Evolutionary conservation across 1,140 invertebrate genomes (phyloP), one percentile per base, ranked within the genome.

Genomic region (Chrysopa pallens): DNA sequence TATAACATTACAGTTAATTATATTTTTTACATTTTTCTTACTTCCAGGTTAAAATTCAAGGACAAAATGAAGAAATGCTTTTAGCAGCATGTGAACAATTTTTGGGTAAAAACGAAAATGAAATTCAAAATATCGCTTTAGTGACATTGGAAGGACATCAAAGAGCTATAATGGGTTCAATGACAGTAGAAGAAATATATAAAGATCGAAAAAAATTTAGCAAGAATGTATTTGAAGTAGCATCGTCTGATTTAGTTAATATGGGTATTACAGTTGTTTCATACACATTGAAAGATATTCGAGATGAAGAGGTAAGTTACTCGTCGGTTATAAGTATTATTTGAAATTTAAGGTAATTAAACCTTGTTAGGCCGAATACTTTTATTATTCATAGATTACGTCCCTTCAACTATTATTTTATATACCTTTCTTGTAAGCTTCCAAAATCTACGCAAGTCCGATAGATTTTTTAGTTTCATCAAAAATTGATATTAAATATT

Each of bases 141-240:
- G 91, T 95, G 33, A 98, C 93, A 36, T 65, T 98, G 14, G 93
- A 98, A 67, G 93, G 93, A 48, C 93, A 98, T 63, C 93, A 98
- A 66, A 68, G 93, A 50, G 92, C 92, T 45, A 97, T 97, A 44
- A 98, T 98, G 92, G 93, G 93, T 7, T 91, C 88, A 47, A 97
- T 97, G 92, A 95, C 91, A 29, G 92, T 98, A 8, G 92, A 96
- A 70, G 93, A 97, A 69, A 97, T 98, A 58, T 98, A 97, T 64
- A 96, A 96, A 63, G 93, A 97, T 60, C 74, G 94, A 38, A 96
- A 98, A 68, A 97, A 97, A 65, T 98, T 98, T 64, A 94, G 90
- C 48, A 94, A 94, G 62, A 87, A 94, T 68, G 89, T 94, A 3
- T 93, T 92, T 53, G 87, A 92, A 69, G 88, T 91, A 8, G 84